phyloP scores from a whole-genome alignment of 2,888 invertebrate genomes.

The Sepiola atlantica region DNA sequence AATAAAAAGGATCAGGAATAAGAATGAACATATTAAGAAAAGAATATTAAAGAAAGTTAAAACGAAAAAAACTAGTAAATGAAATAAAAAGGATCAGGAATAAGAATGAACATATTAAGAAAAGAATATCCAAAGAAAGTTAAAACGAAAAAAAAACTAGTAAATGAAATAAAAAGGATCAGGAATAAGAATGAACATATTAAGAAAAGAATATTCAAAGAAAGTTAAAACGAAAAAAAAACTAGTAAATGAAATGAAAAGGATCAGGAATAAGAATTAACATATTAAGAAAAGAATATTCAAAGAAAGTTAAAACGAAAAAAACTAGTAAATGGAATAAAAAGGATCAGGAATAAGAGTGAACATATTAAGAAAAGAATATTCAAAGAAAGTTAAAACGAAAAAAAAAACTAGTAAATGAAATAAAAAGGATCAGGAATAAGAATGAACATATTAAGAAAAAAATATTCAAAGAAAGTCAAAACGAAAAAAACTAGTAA shows the following conservation, averaged over 20 bases:
- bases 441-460: background rate
- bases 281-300: background rate
- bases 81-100: too few species aligned
- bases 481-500: background rate
- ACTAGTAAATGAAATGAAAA: background rate
- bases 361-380: background rate
- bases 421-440: background rate
- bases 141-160: background rate
- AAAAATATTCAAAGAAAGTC: too few species aligned
- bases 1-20: too few species aligned
- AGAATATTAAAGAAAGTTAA: too few species aligned
- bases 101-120: too few species aligned
- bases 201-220: background rate
- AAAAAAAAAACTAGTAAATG: background rate
- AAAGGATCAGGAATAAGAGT: background rate
- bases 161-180: background rate
- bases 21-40: background rate
- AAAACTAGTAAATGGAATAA: background rate
- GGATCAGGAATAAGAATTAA: background rate
- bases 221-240: background rate
- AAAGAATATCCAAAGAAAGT: too few species aligned
- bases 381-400: too few species aligned
- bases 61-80: too few species aligned
- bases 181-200: background rate
- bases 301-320: too few species aligned